A percentile compares a stretch with the other conserved stretches of the same genome.
phyloP scores from a whole-genome alignment of 2,113 vertebrate species.

The Origma solitaria region DNA sequence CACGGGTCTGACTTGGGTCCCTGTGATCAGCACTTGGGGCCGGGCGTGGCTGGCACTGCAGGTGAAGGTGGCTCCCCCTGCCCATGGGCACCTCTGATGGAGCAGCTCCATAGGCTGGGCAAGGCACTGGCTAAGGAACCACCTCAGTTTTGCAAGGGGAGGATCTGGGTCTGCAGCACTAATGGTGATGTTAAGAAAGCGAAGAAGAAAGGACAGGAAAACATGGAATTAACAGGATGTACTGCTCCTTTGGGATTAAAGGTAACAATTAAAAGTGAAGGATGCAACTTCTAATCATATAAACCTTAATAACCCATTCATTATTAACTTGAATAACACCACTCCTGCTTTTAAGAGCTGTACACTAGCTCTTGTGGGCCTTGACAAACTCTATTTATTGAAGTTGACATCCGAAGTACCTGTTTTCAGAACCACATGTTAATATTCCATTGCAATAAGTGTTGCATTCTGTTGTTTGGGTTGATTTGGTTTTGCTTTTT shows the following conservation, averaged over 20 bases:
- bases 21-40: background rate
- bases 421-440: background rate
- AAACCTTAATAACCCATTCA: background rate
- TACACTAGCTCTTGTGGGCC: background rate
- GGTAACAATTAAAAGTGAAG: background rate
- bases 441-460: background rate
- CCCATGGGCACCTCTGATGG: rapidly evolving
- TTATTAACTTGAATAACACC: background rate
- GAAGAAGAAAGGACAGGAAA: background rate
- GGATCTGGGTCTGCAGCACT: background rate
- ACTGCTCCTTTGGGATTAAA: background rate
- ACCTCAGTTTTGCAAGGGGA: background rate
- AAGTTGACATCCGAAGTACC: background rate
- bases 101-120: background rate
- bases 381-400: background rate
- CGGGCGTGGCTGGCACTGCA: background rate
- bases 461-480: background rate
- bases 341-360: background rate
- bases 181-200: background rate
- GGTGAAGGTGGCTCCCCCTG: background rate
- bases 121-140: background rate
- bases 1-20: background rate
- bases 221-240: background rate
- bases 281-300: background rate
- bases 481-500: background rate